Percentiles rank a stretch among this genome's conserved stretches.
Conservation (phyloP, 2,113 vertebrate species). For the Xenopus laevis region DNA sequence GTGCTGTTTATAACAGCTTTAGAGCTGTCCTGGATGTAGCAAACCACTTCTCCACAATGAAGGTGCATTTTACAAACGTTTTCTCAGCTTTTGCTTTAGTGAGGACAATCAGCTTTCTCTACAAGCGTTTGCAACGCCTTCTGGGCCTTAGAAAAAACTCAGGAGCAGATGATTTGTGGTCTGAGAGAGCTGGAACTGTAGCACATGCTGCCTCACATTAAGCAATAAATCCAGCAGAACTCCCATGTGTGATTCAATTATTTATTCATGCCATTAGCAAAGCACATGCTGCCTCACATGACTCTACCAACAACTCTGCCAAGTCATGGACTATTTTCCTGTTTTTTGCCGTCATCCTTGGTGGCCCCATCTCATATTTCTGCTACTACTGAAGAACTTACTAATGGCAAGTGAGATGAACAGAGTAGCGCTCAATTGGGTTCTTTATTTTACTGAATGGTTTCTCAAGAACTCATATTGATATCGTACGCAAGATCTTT, state of each 20-base stretch:
- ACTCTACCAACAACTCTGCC: constrained; percentile 62
- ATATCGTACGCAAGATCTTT: too few species aligned
- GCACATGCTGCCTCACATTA: constrained; percentile 66
- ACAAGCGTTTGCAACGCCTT: constrained; percentile 76
- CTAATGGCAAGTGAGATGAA: constrained; percentile 63
- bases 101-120: constrained; percentile 86
- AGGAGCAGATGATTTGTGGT: constrained; percentile 90
- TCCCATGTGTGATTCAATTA: too few species aligned
- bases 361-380: constrained; percentile 96
- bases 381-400: constrained; percentile 66
- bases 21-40: constrained; percentile 93
- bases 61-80: constrained; percentile 89
- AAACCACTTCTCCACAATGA: constrained; percentile 91
- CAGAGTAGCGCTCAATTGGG: too few species aligned
- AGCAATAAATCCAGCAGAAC: too few species aligned
- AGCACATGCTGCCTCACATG: constrained; percentile 62
- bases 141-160: constrained; percentile 74
- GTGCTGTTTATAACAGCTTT: constrained; percentile 96
- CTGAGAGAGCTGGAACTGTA: constrained; percentile 78
- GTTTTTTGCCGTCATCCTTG: constrained; percentile 92
- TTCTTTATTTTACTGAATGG: too few species aligned
- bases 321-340: constrained; percentile 98
- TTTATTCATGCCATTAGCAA: too few species aligned
- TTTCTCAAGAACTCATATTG: too few species aligned
- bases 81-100: constrained; percentile 93